phyloP scores from a whole-genome alignment of 2,113 vertebrate species.

The Pseudolaguvia tuberculata region DNA sequence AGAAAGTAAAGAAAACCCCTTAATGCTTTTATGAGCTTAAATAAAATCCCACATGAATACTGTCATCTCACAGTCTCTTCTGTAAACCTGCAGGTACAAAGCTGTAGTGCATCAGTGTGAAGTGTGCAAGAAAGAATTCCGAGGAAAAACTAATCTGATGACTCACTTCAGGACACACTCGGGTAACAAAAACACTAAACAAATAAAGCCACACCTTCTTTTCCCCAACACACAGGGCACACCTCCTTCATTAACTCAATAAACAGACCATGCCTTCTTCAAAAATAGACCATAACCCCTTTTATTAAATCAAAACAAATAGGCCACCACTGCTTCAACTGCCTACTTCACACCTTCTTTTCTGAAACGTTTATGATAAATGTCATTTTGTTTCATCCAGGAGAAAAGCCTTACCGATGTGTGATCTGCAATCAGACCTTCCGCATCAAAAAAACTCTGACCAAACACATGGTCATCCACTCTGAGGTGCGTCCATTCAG shows the following conservation, averaged over 20 bases:
- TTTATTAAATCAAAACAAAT: not conserved
- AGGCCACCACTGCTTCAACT: not conserved
- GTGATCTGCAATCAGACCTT: conserved; percentile 92
- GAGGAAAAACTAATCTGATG: conserved; percentile 96
- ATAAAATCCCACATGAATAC: not conserved
- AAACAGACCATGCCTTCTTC: not conserved
- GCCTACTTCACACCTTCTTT: too few species aligned
- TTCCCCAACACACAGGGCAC: not conserved
- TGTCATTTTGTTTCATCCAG: conserved; percentile 58
- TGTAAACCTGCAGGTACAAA: conserved; percentile 78
- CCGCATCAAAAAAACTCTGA: conserved; percentile 96
- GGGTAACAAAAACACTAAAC: conserved; percentile 72
- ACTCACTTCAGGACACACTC: conserved; percentile 99
- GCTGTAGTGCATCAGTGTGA: conserved; percentile 96
- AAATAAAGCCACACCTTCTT: not conserved
- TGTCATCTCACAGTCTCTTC: not conserved
- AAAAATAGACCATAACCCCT: not conserved
- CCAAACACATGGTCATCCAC: conserved; percentile 97
- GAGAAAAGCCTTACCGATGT: conserved; percentile 94
- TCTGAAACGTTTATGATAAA: not conserved
- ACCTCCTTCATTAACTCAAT: not conserved
- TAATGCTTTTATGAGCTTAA: not conserved
- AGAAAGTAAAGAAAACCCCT: conserved; percentile 79
- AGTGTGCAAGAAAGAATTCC: conserved; percentile 98
- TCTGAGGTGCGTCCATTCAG: conserved; percentile 94